Evolutionary conservation across 2,113 vertebrate species (phyloP).

Genomic region (Colinus virginianus): DNA sequence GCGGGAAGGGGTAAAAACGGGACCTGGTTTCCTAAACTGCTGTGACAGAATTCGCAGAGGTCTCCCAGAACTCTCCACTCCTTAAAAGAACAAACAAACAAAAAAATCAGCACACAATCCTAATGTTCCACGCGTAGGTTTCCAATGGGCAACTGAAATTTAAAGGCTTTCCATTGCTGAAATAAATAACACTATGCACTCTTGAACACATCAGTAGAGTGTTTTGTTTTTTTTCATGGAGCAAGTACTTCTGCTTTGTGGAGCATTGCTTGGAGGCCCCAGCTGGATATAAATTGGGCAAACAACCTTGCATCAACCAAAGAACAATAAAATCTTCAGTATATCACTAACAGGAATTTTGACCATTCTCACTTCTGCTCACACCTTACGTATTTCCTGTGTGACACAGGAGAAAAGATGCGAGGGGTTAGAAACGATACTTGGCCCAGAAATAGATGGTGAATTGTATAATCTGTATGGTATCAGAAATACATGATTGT

Average conservation of each 20-base stretch:
- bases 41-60: not conserved
- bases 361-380: not conserved
- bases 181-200: not conserved
- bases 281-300: not conserved
- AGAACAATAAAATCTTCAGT: not conserved
- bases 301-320: no score
- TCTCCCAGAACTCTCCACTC: not conserved
- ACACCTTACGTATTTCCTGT: not conserved
- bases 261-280: not conserved
- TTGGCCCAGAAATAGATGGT: not conserved
- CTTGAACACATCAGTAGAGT: not conserved
- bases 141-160: not conserved
- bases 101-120: not conserved
- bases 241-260: not conserved
- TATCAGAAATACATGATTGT: fast-evolving
- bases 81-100: not conserved
- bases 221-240: not conserved
- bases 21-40: not conserved
- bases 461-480: not conserved
- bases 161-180: no score
- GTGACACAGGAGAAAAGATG: not conserved
- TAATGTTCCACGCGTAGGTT: not conserved
- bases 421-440: not conserved
- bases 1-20: not conserved
- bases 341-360: not conserved